These are phyloP conservation scores for Neodiprion fabricii DNA, from an alignment of 1,140 invertebrate genomes.

Conservation along the genomic window DNA sequence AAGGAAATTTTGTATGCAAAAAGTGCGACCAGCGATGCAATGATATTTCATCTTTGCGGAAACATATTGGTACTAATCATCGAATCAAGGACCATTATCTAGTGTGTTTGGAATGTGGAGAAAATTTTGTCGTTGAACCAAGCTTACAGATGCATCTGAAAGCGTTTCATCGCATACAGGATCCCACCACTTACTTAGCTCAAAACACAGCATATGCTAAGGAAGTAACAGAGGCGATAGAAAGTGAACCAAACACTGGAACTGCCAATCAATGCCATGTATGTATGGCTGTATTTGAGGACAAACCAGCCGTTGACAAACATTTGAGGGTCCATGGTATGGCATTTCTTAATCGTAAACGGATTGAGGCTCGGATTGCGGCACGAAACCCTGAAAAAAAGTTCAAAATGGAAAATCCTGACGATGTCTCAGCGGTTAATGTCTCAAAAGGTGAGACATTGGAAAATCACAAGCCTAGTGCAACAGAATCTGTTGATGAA, in stretches of 20 bases:
- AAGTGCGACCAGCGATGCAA: conserved; percentile 57
- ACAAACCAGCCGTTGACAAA: conserved; percentile 61
- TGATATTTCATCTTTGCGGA: conserved; percentile 56
- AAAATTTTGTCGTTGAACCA: conserved; percentile 70
- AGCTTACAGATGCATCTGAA: conserved; percentile 71
- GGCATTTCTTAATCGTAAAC: conserved; percentile 66
- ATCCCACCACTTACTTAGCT: conserved; percentile 65
- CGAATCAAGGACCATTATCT: conserved; percentile 66
- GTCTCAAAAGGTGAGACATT: background rate
- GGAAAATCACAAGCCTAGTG: background rate
- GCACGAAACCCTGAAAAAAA: conserved; percentile 38
- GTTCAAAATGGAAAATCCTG: background rate
- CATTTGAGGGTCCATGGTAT: conserved; percentile 73
- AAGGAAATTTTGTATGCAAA: conserved; percentile 62
- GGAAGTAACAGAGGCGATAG: conserved; percentile 52
- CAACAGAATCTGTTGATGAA: background rate
- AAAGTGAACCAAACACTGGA: conserved; percentile 52
- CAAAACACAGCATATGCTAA: conserved; percentile 65
- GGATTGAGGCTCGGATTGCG: conserved; percentile 51
- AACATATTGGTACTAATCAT: conserved; percentile 64
- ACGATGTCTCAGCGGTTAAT: background rate
- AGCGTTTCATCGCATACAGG: conserved; percentile 65
- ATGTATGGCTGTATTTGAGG: conserved; percentile 67
- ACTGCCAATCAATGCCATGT: conserved; percentile 71
- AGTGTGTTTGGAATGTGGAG: conserved; percentile 72